Evolutionary conservation across 2,113 vertebrate genomes (phyloP), one percentile per base, ranked within the genome.

Genomic region (Dipodomys ordii): DNA sequence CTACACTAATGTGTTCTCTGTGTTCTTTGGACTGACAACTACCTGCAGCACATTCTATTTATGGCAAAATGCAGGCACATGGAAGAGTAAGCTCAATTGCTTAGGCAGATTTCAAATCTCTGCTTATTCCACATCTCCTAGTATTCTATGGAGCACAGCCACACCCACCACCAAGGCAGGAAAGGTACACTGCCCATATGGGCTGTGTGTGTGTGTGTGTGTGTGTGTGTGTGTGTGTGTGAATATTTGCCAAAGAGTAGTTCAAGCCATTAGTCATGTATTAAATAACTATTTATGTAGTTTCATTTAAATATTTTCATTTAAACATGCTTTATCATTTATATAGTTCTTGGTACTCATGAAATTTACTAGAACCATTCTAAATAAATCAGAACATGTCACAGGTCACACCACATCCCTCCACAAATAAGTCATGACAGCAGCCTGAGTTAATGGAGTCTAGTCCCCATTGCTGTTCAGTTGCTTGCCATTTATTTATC

Each of bases 261-360:
- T 57, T 57, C 53, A 13, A 25, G 7, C 44, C 28, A 32, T 20
- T 3, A 11, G 28, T 15, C 30, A 53, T 30, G 5, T 30, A 15
- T 64, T 69, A 65, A 82, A 57, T 91, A 80, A 87, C 39, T 65
- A 28, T 62, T 53, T 78, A 9, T 35, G 13, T 76, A 20, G 88
- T 57, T 69, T 35, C 32, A 72, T 77, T 53, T 64, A 74, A 57
- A 87, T 23, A 1, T 49, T 76, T 89, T 74, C 53, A 92, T 27
- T 82, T 68, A 68, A 71, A 67, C 7, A 69, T 71, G 62, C 72
- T 77, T 91, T 88, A 88, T 88, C 85, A 85, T n/a, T 65, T 89
- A 78, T 69, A 84, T 69, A 84, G 88, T 30, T 92, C 39, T 53
- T 23, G 64, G 23, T 82, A 19, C 39, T 57, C 67, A 91, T 69